phyloP scores from a whole-genome alignment of 53 echinoderm and acorn worm genomes.

The Henricia sp. region DNA sequence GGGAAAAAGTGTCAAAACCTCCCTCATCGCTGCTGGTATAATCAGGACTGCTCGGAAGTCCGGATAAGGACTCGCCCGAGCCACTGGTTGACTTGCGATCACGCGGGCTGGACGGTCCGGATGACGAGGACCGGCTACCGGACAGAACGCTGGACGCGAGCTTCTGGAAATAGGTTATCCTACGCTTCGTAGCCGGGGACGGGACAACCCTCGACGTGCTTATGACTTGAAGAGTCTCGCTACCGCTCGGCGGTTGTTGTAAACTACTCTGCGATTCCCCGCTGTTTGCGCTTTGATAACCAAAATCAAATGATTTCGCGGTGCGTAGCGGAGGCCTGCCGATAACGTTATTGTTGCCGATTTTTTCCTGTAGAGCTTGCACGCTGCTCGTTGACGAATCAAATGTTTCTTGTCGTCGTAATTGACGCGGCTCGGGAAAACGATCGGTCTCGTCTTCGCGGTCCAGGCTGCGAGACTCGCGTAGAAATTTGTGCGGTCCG shows the following conservation, averaged over 20 bases:
- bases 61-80: constrained; percentile 27
- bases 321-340: constrained; percentile 41
- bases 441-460: constrained; percentile 45
- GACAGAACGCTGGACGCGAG: constrained; percentile 52
- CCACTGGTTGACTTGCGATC: constrained; percentile 35
- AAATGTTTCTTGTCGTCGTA: constrained; percentile 40
- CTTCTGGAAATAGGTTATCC: constrained; percentile 63
- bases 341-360: constrained; percentile 27
- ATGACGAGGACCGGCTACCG: constrained; percentile 48
- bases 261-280: constrained; percentile 27
- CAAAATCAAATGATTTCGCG: constrained; percentile 43
- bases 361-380: constrained; percentile 48
- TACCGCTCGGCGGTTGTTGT: constrained; percentile 24
- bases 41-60: constrained; percentile 43
- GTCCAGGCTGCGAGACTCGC: constrained; percentile 48
- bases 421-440: constrained; percentile 37
- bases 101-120: constrained; percentile 34
- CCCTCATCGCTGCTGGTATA: constrained; percentile 62
- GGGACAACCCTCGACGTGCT: constrained; percentile 12
- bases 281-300: constrained; percentile 8
- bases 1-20: constrained; percentile 53
- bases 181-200: constrained; percentile 59
- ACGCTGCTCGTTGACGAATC: constrained; percentile 52
- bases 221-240: constrained; percentile 21
- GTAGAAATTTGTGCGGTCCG: constrained; percentile 41